Percentiles rank a stretch among this genome's conserved stretches.
Conservation (phyloP, 2,113 vertebrate species). For the Emydocephalus ijimae region DNA sequence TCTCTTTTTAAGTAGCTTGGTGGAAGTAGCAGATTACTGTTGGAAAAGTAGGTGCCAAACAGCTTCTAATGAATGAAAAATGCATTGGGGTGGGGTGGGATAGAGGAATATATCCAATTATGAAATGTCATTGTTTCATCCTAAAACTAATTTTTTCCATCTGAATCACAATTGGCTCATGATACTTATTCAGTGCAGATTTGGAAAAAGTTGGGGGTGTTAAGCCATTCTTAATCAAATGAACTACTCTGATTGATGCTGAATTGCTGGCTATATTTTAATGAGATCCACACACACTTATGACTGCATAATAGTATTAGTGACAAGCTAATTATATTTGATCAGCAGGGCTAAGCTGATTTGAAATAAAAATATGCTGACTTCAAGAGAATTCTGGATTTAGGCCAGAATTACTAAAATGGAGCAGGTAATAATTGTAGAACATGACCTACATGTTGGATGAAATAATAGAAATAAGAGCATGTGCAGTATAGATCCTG, state of each 20-base stretch:
- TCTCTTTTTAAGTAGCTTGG: not conserved
- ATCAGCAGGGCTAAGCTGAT: slow-evolving; percentile 8
- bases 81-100: not conserved
- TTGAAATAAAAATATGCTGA: slow-evolving; percentile 3
- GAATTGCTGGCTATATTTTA: not conserved
- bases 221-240: not conserved
- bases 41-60: not conserved
- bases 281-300: slow-evolving; percentile 19
- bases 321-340: not conserved
- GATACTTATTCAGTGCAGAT: not conserved
- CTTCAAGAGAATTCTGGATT: not conserved
- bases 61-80: not conserved
- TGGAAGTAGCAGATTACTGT: not conserved
- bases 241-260: slow-evolving; percentile 10
- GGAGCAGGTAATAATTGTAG: not conserved
- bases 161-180: not conserved
- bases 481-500: not conserved
- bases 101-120: not conserved
- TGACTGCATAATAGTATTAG: not conserved
- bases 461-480: not conserved
- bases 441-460: slow-evolving; percentile 1
- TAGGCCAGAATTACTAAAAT: not conserved
- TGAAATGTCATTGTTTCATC: not conserved
- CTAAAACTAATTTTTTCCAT: not conserved
- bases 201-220: not conserved